These are phyloP conservation scores for Drosophila neotestacea DNA, from an alignment of 2,888 invertebrate species.

Conservation along the genomic window DNA sequence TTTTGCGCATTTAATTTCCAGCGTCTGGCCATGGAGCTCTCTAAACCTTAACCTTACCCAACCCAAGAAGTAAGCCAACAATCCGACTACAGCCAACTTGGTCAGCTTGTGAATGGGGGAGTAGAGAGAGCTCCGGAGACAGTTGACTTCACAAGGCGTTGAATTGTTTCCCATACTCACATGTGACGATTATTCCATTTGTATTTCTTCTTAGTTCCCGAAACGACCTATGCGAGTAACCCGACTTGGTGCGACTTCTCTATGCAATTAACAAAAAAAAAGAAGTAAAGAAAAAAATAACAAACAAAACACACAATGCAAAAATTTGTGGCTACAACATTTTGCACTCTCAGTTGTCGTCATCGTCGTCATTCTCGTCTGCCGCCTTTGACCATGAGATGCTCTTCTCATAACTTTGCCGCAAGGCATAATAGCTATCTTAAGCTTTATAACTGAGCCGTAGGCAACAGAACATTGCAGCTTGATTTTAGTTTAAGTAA, in stretches of 20 bases:
- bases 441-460: background rate
- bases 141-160: conserved; percentile 31
- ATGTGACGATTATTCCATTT: conserved; percentile 54
- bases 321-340: conserved; percentile 62
- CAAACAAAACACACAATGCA: conserved; percentile 34
- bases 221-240: conserved; percentile 34
- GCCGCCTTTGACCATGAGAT: conserved; percentile 50
- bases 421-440: background rate
- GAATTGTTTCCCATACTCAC: conserved; percentile 45
- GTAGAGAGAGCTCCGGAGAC: conserved; percentile 13
- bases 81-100: conserved; percentile 1
- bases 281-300: background rate
- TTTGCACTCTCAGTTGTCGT: conserved; percentile 58
- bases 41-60: conserved; percentile 68
- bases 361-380: conserved; percentile 22
- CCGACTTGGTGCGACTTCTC: conserved; percentile 42
- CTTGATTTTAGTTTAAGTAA: too few species aligned
- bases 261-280: conserved; percentile 64
- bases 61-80: conserved; percentile 23
- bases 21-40: conserved; percentile 55
- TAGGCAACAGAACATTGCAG: background rate
- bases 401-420: conserved; percentile 21
- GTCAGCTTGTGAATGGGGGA: conserved; percentile 21
- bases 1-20: conserved; percentile 73
- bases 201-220: conserved; percentile 4